Evolutionary conservation across 2,113 vertebrate species (phyloP), one percentile per base, ranked within the genome.

Genomic region (Eretmochelys imbricata): DNA sequence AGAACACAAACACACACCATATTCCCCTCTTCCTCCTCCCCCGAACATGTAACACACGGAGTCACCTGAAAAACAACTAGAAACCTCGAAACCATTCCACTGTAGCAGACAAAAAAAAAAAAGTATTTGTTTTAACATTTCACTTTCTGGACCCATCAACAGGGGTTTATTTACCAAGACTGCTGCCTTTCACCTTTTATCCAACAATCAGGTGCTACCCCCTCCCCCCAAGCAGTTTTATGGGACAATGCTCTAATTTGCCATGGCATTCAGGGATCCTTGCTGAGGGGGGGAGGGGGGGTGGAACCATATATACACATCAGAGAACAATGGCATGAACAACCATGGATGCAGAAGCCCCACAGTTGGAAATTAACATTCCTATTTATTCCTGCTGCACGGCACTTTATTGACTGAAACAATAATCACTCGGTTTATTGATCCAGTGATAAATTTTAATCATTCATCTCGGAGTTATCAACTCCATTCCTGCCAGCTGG

Each of bases 381-480:
- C 82, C 91, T 90, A 86, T 88, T 92, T 92, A 94, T 96, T 95
- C 90, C 55, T 81, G 85, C 94, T 91, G 92, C 90, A 85, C 87
- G 82, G 87, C 82, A 89, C 89, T 91, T 93, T 85, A 46, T 80
- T 95, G 95, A 96, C 93, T 94, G 91, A 94, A 93, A 81, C 90
- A 86, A 95, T 94, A 91, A 96, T 92, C 81, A 88, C 95, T 92
- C 95, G 91, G 92, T 89, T 93, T 95, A 92, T 90, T 96, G 95
- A 96, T 96, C 91, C 92, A 88, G 50, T 91, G 85, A 97, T 95
- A 95, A 95, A 94, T 96, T 95, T 90, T 91, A 89, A 89, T 94
- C 94, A 94, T 95, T 97, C 89, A 94, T 95, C 96, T 96, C 95
- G 92, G 83, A 93, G 83, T 85, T 94, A 96, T 96, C 90, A 92